Base-by-base conservation (phyloP, 2,113 vertebrate species). In the Climacteris rufus region DNA sequence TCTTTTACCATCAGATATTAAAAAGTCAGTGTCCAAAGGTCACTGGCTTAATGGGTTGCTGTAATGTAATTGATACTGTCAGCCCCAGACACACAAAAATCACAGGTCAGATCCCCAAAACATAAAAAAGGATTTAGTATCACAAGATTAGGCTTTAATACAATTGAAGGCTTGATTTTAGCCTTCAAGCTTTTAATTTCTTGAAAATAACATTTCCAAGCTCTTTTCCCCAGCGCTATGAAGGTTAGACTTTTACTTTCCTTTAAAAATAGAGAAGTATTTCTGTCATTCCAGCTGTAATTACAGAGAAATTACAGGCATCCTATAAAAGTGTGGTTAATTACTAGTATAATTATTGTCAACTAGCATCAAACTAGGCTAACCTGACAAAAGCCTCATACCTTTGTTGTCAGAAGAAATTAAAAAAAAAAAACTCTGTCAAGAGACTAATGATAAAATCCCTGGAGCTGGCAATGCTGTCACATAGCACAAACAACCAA, bases 141-240 rank as follows among this genome's bases (percentile, higher is more conserved):
- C 93, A 81, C 37, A 78, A 81, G 86, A 92, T 95, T 75, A 94
- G 39, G 24, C 42, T 93, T 84, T 81, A 87, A 89, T 78, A 21
- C 59, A 92, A 95, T 75, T 47, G 80, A 74, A 87, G 56, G 83
- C 64, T 96, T 93, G 83, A 92, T 94, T 93, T 95, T 64, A 95
- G 64, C 80, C 95, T 89, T 90, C 72, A 28, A 86, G 91, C 80
- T 92, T 91, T 84, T 87, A 83, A 80, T 83, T 83, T 86, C 81
- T 75, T 9, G 47, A 74, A 92, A 92, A 83, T 12, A 93, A 90
- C 44, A 28, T 68, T 87, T 70, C 74, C 31, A 45, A 89, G 59
- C 44, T 92, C 56, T 90, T 89, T 59, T 30, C 8, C 14, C 64
- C 35, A 12, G 49, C 25, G 63, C 45, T 24, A 33, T 1, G 19